Percentiles rank a stretch among this genome's conserved stretches.
Conservation (phyloP, 1,140 invertebrate species). For the Cryptotermes secundus region DNA sequence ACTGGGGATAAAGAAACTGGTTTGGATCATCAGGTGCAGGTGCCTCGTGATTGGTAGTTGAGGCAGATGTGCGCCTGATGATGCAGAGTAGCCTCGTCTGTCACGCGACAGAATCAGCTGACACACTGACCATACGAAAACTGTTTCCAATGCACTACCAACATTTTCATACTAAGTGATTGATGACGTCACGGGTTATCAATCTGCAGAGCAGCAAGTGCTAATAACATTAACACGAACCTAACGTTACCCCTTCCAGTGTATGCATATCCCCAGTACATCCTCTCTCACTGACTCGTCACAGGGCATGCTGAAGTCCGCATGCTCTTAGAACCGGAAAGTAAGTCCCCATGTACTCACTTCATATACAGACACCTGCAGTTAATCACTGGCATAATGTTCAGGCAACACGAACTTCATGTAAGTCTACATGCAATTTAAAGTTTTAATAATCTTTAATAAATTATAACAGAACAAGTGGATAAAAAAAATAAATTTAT, state of each 20-base stretch:
- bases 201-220: constrained; percentile 24
- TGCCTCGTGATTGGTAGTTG: constrained; percentile 21
- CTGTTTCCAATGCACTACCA: background rate
- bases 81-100: background rate
- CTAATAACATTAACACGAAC: constrained; percentile 9
- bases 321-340: no score
- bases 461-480: no score
- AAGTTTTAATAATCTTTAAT: no score
- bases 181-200: constrained; percentile 30
- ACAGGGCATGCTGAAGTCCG: no score
- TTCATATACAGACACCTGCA: no score
- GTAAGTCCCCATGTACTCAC: no score
- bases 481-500: no score
- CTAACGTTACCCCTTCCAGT: background rate
- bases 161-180: constrained; percentile 21
- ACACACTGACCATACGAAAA: background rate
- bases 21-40: constrained; percentile 21
- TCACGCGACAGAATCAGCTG: constrained; percentile 20
- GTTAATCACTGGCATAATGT: no score
- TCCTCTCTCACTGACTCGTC: no score
- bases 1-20: background rate
- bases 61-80: background rate
- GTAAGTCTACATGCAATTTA: no score
- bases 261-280: background rate
- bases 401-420: no score